Base-by-base conservation (phyloP, 1,140 invertebrate genomes). In the Nephotettix cincticeps region DNA sequence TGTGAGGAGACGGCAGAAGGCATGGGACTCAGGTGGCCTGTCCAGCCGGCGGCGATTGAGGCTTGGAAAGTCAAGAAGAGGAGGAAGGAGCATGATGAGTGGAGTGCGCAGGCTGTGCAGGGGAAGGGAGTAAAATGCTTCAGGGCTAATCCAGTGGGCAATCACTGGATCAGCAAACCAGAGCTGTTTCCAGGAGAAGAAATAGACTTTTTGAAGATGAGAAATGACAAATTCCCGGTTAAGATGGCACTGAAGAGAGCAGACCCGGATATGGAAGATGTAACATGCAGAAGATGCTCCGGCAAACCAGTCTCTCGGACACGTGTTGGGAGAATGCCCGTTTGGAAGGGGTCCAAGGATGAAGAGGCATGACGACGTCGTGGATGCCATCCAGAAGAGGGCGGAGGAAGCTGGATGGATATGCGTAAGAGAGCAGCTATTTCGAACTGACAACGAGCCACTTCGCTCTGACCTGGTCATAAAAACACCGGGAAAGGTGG, bases 131-230 rank as follows among this genome's bases (percentile, higher is more conserved):
- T 45, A 1, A n/a, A 28, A 4, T n/a, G 1, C 6, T 68, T 68
- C 23, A 19, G 25, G 36, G 66, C 21, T 1, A 68, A 68, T n/a
- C 13, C 1, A 3, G 19, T 25, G 13, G 29, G 28, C 27, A 66
- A 66, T 32, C 1, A 1, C 1, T 68, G 66, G 66, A 32, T 68
- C 2, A 68, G 3, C 9, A 17, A 27, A 4, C n/a, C 4, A 1
- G 11, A 14, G 1, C 23, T 68, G 25, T 43, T 45, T 27, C 66
- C 66, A 6, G 66, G 66, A 13, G 66, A 68, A 68, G 43, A 47
- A 19, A 68, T 68, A 1, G 66, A 68, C n/a, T 25, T 43, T 1
- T 1, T 68, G 1, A 43, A 28, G 9, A 45, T 68, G 66, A 43
- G 36, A 17, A 21, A 9, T 13, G 25, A 36, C 64, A 27, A 1